Evolutionary conservation across 2,888 invertebrate genomes (phyloP).

Genomic region (Dryobota labecula): DNA sequence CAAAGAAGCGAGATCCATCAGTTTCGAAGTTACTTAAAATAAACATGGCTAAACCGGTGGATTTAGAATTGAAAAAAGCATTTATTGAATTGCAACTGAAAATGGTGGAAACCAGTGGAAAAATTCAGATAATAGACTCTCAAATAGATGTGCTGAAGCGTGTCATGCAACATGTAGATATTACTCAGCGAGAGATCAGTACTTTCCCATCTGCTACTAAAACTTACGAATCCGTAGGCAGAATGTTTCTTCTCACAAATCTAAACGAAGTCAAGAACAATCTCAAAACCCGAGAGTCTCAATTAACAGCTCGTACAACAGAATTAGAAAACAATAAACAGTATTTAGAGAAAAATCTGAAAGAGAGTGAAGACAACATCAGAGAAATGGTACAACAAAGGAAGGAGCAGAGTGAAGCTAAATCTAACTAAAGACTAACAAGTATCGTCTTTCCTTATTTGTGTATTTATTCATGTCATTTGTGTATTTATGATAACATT

Average conservation of each 20-base stretch:
- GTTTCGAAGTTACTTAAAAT: neutral
- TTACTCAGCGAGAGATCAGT: conserved; percentile 92
- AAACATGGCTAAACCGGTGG: conserved; percentile 88
- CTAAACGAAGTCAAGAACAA: conserved; percentile 91
- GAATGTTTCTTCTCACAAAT: conserved; percentile 95
- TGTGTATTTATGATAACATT: conserved; percentile 24
- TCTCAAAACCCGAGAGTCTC: conserved; percentile 90
- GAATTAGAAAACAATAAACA: conserved; percentile 93
- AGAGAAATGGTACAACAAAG: conserved; percentile 95
- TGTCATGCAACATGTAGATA: conserved; percentile 92
- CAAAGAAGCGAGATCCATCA: neutral
- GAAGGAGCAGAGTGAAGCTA: conserved; percentile 85
- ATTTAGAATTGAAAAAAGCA: conserved; percentile 92
- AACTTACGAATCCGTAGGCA: conserved; percentile 95
- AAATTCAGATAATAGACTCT: conserved; percentile 94
- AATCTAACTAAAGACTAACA: conserved; percentile 69
- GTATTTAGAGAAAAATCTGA: conserved; percentile 95
- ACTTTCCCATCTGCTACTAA: conserved; percentile 92
- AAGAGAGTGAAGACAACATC: conserved; percentile 96
- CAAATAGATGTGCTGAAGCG: conserved; percentile 93
- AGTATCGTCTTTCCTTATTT: neutral
- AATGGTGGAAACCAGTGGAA: conserved; percentile 95
- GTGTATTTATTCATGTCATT: conserved; percentile 25
- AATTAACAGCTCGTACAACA: conserved; percentile 92
- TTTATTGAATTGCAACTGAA: conserved; percentile 95